Percentiles rank a stretch among this genome's conserved stretches.
phyloP scores from a whole-genome alignment of 2,113 vertebrate genomes.

The Neodontobutis hainanensis region DNA sequence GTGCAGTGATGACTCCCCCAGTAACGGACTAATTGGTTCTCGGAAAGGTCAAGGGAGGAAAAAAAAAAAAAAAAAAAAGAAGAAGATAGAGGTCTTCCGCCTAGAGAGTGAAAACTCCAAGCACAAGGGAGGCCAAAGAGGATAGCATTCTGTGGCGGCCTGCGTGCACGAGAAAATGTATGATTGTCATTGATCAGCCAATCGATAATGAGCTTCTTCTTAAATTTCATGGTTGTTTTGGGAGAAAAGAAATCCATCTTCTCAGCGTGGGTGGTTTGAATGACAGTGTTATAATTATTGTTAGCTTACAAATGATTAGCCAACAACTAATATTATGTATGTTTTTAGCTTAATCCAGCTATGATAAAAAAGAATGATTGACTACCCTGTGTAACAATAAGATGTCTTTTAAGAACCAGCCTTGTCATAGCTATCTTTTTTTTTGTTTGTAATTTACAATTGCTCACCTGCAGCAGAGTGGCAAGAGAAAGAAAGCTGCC shows the following conservation, averaged over 20 bases:
- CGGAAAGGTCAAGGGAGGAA: slow-evolving; percentile 44
- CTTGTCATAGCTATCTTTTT: slow-evolving; percentile 61
- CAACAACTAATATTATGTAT: slow-evolving; percentile 18
- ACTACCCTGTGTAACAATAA: slow-evolving; percentile 46
- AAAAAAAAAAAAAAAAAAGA: slow-evolving; percentile 20
- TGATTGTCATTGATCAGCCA: slow-evolving; percentile 54
- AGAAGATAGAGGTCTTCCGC: slow-evolving; percentile 25
- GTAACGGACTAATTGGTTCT: slow-evolving; percentile 53
- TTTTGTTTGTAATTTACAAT: slow-evolving; percentile 68
- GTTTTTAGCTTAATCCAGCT: slow-evolving; percentile 26
- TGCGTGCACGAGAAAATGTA: slow-evolving; percentile 30
- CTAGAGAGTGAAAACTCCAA: slow-evolving; percentile 23
- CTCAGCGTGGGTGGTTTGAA: slow-evolving; percentile 38
- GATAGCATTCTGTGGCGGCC: slow-evolving; percentile 25
- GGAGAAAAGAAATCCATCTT: slow-evolving; percentile 2
- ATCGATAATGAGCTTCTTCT: slow-evolving; percentile 45
- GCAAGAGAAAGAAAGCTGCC: slow-evolving; percentile 65
- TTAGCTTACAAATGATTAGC: slow-evolving; percentile 29
- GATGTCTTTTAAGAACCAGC: slow-evolving; percentile 34
- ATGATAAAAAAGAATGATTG: slow-evolving; percentile 38
- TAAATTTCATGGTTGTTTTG: slow-evolving; percentile 43
- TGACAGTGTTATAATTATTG: slow-evolving; percentile 44
- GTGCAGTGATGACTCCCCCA: slow-evolving; percentile 17
- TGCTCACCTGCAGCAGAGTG: slow-evolving; percentile 75
- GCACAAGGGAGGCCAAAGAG: slow-evolving; percentile 25